Conservation (phyloP, 2,888 invertebrate genomes). For the Meloe dianella region DNA sequence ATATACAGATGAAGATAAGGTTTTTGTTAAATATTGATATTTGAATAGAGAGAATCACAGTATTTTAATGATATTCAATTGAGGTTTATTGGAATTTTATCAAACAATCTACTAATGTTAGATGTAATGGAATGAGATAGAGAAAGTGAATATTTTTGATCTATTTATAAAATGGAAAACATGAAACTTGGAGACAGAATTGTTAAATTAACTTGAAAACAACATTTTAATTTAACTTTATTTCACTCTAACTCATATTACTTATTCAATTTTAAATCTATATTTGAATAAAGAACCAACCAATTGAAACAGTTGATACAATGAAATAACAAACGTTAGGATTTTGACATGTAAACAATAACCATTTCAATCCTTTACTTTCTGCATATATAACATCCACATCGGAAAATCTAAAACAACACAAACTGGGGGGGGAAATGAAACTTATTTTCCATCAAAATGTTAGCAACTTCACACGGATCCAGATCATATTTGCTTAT, state of each 20-base stretch:
- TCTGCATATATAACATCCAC: neutral
- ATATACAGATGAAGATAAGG: neutral
- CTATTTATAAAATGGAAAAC: neutral
- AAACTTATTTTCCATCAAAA: too few species aligned
- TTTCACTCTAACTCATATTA: neutral
- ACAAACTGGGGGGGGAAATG: too few species aligned
- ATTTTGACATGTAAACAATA: neutral
- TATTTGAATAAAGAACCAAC: neutral
- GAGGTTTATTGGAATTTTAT: neutral
- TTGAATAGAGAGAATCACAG: neutral
- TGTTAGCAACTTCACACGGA: too few species aligned
- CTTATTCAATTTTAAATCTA: too few species aligned
- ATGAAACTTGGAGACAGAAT: too few species aligned
- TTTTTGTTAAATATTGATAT: neutral
- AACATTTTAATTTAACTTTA: neutral
- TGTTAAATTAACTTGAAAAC: neutral
- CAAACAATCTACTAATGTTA: neutral
- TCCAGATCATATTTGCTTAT: too few species aligned
- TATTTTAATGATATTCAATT: slow-evolving; percentile 3
- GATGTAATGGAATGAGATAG: neutral
- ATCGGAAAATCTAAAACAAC: too few species aligned
- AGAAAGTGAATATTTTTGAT: neutral
- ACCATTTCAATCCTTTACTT: neutral
- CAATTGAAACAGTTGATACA: neutral
- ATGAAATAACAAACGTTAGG: neutral